Evolutionary conservation across 2,797 vertebrate genomes (phyloP).

Genomic region (Sebastes hubbsi): DNA sequence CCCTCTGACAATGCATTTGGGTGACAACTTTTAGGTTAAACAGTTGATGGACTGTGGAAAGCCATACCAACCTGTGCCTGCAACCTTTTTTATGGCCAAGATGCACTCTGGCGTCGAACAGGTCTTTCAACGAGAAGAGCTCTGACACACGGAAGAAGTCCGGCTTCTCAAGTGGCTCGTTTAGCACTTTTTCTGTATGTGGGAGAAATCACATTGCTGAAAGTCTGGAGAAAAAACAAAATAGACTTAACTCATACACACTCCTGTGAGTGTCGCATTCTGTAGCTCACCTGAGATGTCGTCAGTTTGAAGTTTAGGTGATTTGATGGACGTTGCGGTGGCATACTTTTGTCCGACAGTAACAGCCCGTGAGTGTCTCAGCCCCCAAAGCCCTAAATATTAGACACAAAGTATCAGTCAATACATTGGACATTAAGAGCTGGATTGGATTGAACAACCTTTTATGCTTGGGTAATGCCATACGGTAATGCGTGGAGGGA

Average conservation of each 20-base stretch:
- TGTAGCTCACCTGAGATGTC: constrained; percentile 39
- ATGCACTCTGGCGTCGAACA: constrained; percentile 93
- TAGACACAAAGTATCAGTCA: neutral
- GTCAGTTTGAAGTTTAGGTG: constrained; percentile 14
- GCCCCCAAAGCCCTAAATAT: constrained; percentile 66
- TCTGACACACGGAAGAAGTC: constrained; percentile 93
- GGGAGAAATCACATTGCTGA: neutral
- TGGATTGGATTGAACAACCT: neutral
- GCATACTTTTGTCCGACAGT: constrained; percentile 35
- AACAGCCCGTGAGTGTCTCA: constrained; percentile 48
- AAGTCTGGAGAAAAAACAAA: neutral
- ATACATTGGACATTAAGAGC: neutral
- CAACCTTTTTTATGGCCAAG: constrained; percentile 94
- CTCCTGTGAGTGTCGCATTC: no score
- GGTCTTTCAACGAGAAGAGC: constrained; percentile 87
- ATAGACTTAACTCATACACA: neutral
- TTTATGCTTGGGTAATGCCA: no score
- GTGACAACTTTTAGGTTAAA: no score
- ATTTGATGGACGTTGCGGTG: constrained; percentile 49
- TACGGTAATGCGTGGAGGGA: no score
- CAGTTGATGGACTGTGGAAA: no score
- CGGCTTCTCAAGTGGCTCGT: constrained; percentile 81
- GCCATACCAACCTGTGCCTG: constrained; percentile 87
- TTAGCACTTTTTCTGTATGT: constrained; percentile 70
- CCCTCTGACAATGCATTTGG: neutral